Evolutionary conservation across 2,888 invertebrate genomes (phyloP).

Genomic region (Phyllotreta cruciferae): DNA sequence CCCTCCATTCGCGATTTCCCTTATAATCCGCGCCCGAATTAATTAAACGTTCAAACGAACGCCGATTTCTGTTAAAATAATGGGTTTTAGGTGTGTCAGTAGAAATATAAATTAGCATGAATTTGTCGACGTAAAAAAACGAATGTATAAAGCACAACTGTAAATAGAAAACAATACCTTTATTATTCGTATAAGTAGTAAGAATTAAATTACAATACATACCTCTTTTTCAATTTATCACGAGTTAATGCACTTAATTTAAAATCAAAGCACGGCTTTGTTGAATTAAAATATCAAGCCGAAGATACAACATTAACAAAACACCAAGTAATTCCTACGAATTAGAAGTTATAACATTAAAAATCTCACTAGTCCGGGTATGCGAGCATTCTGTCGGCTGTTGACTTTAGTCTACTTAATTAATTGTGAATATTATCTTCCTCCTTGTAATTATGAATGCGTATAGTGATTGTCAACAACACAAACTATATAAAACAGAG

Average conservation of each 20-base stretch:
- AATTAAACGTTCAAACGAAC: background rate
- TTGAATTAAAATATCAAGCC: background rate
- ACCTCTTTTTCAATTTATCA: conserved; percentile 9
- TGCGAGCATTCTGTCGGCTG: conserved; percentile 19
- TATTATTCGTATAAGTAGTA: conserved; percentile 1
- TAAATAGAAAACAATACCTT: background rate
- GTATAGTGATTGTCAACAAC: conserved; percentile 15
- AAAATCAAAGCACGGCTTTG: background rate
- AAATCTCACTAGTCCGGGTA: conserved; percentile 18
- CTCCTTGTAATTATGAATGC: conserved; percentile 4
- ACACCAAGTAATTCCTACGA: conserved; percentile 17
- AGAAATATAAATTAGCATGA: conserved; percentile 27
- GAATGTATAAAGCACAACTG: conserved; percentile 20
- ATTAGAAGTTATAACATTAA: conserved; percentile 24
- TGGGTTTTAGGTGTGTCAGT: conserved; percentile 42
- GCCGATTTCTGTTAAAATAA: conserved; percentile 12
- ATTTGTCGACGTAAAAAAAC: conserved; percentile 41
- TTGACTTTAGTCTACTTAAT: conserved; percentile 10
- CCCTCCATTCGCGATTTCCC: too few relatives aligned
- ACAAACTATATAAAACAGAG: background rate
- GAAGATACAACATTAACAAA: conserved; percentile 9
- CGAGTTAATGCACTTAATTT: conserved; percentile 5
- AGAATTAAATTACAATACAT: conserved; percentile 1
- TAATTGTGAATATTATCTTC: conserved; percentile 13
- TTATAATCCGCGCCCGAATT: background rate